Evolutionary conservation across 2,888 invertebrate species (phyloP).

Genomic region (Lathronympha strigana): DNA sequence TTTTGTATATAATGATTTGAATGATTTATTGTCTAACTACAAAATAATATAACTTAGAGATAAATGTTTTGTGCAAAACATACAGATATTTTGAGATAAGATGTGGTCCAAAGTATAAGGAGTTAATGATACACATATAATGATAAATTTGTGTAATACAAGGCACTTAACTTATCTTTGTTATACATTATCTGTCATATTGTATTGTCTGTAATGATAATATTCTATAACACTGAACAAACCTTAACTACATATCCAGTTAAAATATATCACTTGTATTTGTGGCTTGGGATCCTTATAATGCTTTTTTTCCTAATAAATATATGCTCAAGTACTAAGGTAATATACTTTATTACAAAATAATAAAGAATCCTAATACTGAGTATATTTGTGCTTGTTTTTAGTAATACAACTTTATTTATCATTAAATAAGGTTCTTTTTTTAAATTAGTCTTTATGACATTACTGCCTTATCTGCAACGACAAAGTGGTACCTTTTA

Average conservation of each 20-base stretch:
- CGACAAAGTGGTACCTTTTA: no score
- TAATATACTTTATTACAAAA: conserved; percentile 25
- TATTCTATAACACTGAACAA: conserved; percentile 16
- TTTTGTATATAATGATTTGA: no score
- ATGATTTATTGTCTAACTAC: no score
- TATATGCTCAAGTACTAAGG: conserved; percentile 5
- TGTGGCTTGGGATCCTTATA: conserved; percentile 7
- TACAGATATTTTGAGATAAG: not conserved
- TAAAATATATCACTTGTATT: conserved; percentile 32
- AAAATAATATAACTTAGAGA: not conserved
- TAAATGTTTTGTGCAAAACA: not conserved
- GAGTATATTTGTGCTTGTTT: not conserved
- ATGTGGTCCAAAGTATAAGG: conserved; percentile 5
- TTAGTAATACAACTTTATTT: no score
- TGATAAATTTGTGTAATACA: conserved; percentile 35
- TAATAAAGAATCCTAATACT: conserved; percentile 24
- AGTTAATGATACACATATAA: conserved; percentile 19
- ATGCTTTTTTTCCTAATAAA: conserved; percentile 7
- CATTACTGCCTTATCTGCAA: no score
- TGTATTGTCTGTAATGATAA: conserved; percentile 19
- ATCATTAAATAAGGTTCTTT: no score
- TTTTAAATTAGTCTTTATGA: no score
- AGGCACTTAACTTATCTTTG: conserved; percentile 34
- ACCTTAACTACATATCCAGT: conserved; percentile 5
- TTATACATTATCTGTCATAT: conserved; percentile 17